These are phyloP conservation scores for Fissipunctia ypsillon DNA, from an alignment of 2,888 invertebrate species.

Conservation along the genomic window DNA sequence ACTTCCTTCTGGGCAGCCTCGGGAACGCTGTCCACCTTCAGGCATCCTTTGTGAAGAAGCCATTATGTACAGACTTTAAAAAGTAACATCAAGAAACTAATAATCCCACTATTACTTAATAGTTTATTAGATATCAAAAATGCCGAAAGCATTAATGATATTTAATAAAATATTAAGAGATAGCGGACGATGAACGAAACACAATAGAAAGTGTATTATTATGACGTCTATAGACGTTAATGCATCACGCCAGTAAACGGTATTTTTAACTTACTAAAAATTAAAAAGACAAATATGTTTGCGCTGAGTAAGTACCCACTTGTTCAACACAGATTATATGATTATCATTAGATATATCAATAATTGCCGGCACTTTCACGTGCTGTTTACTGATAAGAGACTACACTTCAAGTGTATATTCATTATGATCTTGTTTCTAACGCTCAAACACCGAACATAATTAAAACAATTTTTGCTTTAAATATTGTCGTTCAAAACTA, in stretches of 20 bases:
- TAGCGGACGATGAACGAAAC: too few species aligned
- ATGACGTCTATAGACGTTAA: too few species aligned
- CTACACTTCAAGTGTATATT: background rate
- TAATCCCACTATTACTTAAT: background rate
- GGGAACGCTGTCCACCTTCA: background rate
- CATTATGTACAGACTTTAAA: background rate
- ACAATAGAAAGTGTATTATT: too few species aligned
- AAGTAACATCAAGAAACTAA: background rate
- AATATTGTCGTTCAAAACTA: conserved; percentile 15
- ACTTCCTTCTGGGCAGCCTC: background rate
- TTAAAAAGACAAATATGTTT: conserved; percentile 27
- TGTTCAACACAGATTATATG: conserved; percentile 14
- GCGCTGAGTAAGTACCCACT: background rate
- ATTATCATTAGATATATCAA: conserved; percentile 10
- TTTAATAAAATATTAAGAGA: too few species aligned
- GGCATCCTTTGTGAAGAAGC: background rate
- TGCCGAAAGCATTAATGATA: too few species aligned
- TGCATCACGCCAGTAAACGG: background rate
- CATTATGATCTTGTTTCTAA: background rate
- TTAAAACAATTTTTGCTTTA: conserved; percentile 16
- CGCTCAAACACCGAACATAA: conserved; percentile 1
- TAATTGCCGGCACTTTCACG: conserved; percentile 6
- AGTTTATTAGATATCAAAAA: conserved; percentile 20
- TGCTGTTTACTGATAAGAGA: conserved; percentile 1
- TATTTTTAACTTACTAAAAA: conserved; percentile 5